These are phyloP conservation scores for Noctua fimbriata DNA, from an alignment of 2,888 invertebrate species.

Conservation along the genomic window DNA sequence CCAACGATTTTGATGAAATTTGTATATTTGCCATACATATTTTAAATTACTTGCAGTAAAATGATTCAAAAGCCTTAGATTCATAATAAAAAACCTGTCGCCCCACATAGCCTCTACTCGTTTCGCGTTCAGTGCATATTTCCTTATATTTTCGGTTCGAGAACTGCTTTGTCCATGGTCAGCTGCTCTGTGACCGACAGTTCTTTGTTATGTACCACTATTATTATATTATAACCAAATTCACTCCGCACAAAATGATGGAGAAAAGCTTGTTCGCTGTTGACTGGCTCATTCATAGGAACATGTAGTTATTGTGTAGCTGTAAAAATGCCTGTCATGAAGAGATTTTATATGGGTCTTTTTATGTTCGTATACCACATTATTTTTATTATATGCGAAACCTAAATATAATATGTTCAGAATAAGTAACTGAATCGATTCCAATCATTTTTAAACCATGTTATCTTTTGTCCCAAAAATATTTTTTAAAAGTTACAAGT, in stretches of 20 bases:
- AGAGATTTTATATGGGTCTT: background rate
- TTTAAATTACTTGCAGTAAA: background rate
- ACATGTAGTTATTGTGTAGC: background rate
- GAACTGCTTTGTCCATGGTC: slow-evolving; percentile 49
- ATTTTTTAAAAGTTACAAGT: too few species aligned
- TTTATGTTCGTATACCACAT: too few species aligned
- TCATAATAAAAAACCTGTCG: background rate
- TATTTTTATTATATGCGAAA: too few species aligned
- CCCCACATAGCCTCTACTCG: slow-evolving; percentile 14
- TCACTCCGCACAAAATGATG: slow-evolving; percentile 8
- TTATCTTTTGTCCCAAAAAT: too few species aligned
- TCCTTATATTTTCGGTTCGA: slow-evolving; percentile 13
- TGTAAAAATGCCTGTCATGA: slow-evolving; percentile 10
- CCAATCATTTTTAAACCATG: too few species aligned
- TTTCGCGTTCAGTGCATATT: background rate
- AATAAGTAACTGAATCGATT: too few species aligned
- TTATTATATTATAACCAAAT: slow-evolving; percentile 23
- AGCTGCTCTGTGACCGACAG: slow-evolving; percentile 24
- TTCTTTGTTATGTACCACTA: slow-evolving; percentile 42
- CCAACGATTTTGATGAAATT: background rate
- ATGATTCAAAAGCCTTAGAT: background rate
- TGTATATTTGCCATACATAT: background rate
- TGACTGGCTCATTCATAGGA: background rate
- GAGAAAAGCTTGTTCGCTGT: slow-evolving; percentile 11
- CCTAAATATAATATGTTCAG: too few species aligned